A percentile compares a stretch with the other conserved stretches of the same genome.
phyloP scores from a whole-genome alignment of 2,888 invertebrate species.

The Amphiduros pacificus region DNA sequence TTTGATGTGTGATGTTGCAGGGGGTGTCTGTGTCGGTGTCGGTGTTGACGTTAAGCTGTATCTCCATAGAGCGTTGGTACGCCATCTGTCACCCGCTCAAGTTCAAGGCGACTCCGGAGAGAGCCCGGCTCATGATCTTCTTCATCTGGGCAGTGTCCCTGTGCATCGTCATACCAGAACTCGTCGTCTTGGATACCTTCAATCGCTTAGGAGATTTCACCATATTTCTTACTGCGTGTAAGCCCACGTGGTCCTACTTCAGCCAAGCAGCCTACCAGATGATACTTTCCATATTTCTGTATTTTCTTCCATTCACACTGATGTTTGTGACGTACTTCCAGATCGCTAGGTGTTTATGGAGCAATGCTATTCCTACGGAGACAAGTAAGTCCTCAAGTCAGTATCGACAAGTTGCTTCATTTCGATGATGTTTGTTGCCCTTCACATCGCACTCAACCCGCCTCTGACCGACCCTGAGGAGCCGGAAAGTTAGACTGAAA shows the following conservation, averaged over 20 bases:
- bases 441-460: no score
- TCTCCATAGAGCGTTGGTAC: slow-evolving; percentile 92
- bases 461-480: no score
- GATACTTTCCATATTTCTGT: slow-evolving; percentile 42
- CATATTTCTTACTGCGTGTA: slow-evolving; percentile 30
- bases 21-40: slow-evolving; percentile 83
- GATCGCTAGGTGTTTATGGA: slow-evolving; percentile 52
- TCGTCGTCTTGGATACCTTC: slow-evolving; percentile 35
- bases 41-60: slow-evolving; percentile 86
- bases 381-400: slow-evolving; percentile 24
- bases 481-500: no score
- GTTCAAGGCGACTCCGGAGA: slow-evolving; percentile 80
- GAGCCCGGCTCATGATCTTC: slow-evolving; percentile 79
- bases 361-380: slow-evolving; percentile 39
- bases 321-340: slow-evolving; percentile 49
- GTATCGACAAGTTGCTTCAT: no score
- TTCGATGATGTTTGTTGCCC: no score
- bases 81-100: slow-evolving; percentile 89
- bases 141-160: slow-evolving; percentile 81
- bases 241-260: slow-evolving; percentile 26
- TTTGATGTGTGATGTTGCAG: no score
- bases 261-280: slow-evolving; percentile 42
- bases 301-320: slow-evolving; percentile 45
- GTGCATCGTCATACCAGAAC: slow-evolving; percentile 46
- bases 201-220: slow-evolving; percentile 22